Conservation (phyloP, 2,888 invertebrate species). For the Unio pictorum region DNA sequence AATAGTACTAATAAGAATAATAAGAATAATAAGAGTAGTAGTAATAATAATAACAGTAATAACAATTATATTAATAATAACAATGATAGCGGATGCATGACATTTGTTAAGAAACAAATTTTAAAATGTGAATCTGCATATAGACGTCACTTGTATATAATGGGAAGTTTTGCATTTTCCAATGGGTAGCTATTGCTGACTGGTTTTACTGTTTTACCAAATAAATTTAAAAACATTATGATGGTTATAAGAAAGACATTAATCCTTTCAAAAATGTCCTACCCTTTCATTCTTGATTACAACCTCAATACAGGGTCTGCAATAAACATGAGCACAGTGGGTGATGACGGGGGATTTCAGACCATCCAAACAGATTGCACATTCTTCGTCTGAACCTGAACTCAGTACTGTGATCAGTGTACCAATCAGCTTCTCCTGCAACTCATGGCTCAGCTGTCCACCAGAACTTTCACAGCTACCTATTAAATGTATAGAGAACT, state of each 20-base stretch:
- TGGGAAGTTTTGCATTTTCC: too few species aligned
- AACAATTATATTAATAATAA: too few species aligned
- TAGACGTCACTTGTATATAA: too few species aligned
- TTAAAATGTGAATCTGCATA: too few species aligned
- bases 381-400: conserved; percentile 54
- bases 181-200: neutral
- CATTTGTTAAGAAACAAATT: too few species aligned
- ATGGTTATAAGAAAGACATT: too few species aligned
- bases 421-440: conserved; percentile 36
- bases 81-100: too few species aligned
- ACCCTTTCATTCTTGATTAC: conserved; percentile 46
- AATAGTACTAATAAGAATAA: too few species aligned
- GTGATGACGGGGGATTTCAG: conserved; percentile 49
- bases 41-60: too few species aligned
- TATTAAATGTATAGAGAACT: neutral
- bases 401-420: conserved; percentile 41
- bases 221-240: neutral
- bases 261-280: neutral
- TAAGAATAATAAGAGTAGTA: too few species aligned
- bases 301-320: conserved; percentile 45
- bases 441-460: conserved; percentile 25
- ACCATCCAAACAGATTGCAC: conserved; percentile 52
- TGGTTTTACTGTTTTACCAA: too few species aligned
- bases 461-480: conserved; percentile 4
- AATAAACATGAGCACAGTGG: conserved; percentile 53